Base-by-base conservation (phyloP, 2,113 vertebrate genomes). In the Poeciliopsis retropinna region DNA sequence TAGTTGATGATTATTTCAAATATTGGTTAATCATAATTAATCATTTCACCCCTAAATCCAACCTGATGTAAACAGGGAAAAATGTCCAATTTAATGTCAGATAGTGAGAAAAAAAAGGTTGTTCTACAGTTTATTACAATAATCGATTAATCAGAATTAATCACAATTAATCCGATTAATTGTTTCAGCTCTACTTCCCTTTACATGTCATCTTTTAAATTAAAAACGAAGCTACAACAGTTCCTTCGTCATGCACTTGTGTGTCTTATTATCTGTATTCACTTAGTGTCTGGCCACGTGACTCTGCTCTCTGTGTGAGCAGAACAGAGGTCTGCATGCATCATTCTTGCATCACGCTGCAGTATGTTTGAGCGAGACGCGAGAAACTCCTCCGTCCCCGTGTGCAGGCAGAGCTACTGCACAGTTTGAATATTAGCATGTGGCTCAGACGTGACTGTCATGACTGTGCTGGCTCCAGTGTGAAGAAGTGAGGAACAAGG, bases 401-500 rank as follows among this genome's bases (percentile, higher is more conserved):
- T 54, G 54, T 63, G 64, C 14, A 60, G 69, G 41, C 74, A 71
- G 75, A 74, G 47, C 78, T 80, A 44, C 57, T 60, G 67, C 34
- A 78, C 76, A 72, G 72, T 88, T 88, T 79, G 60, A 86, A 88
- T 87, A 75, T 84, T 88, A 88, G 87, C 91, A 87, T 90, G 88
- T 89, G 93, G 91, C 89, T 86, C 81, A 73, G 85, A 82, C 87
- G 91, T 92, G 90, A 89, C 90, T 89, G 87, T 83, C 85, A 91
- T 92, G 89, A 91, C 89, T 89, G 87, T 85, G 86, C 87, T 82
- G 79, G 83, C 93, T 78, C 84, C 81, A 84, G 90, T 86, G 82
- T 76, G 84, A 79, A 82, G 83, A 84, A 28, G 76, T 76, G 75
- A 85, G 81, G 71, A 84, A 87, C 87, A 88, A 89, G 89, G 88